A percentile compares a stretch with the other conserved stretches of the same genome.
These are phyloP conservation scores for Lepus oiostolus DNA, from an alignment of 2,797 vertebrate genomes.

Conservation along the genomic window DNA sequence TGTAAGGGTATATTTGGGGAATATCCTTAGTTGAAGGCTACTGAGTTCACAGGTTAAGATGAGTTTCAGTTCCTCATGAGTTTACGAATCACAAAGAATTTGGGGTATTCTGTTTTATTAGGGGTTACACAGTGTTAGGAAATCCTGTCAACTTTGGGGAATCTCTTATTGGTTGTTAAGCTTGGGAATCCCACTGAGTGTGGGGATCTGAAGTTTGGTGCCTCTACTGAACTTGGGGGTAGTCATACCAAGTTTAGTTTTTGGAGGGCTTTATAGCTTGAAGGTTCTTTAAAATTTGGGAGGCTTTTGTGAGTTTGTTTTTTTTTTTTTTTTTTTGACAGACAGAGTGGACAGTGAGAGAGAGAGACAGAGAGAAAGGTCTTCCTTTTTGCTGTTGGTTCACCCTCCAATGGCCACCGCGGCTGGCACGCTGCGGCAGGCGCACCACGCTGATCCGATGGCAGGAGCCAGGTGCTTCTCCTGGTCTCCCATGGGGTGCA, in stretches of 20 bases:
- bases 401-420: no score
- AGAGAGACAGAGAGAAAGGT: no score
- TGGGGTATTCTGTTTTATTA: background rate
- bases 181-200: background rate
- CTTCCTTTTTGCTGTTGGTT: no score
- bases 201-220: background rate
- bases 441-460: no score
- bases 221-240: background rate
- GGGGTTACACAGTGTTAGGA: background rate
- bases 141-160: background rate
- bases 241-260: no score
- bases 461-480: no score
- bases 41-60: conserved; percentile 39
- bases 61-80: background rate
- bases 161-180: conserved; percentile 3
- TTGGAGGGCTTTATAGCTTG: no score
- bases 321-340: no score
- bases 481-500: no score
- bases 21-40: background rate
- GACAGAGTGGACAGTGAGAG: no score
- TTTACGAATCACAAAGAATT: background rate
- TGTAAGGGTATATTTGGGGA: background rate
- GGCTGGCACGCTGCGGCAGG: no score
- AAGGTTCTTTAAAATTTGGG: background rate
- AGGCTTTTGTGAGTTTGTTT: background rate